A percentile compares a stretch with the other conserved stretches of the same genome.
These are phyloP conservation scores for Brachionus paranguensis DNA, from an alignment of 1,140 invertebrate genomes.

Conservation along the genomic window DNA sequence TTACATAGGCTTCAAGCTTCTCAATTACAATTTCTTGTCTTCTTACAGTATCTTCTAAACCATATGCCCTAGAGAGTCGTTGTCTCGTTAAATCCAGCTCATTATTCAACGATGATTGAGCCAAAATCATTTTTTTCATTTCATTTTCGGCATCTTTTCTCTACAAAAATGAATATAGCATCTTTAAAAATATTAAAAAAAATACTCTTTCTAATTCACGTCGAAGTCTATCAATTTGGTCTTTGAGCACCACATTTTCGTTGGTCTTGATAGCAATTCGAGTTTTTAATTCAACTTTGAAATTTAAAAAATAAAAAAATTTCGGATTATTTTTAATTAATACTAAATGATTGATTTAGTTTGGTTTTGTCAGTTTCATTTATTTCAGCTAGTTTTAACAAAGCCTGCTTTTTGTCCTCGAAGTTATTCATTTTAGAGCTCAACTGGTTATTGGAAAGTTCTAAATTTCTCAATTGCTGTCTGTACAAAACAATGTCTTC, in stretches of 20 bases:
- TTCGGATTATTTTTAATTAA: neutral
- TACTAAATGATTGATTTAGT: conserved; percentile 21
- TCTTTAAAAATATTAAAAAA: neutral
- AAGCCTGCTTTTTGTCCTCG: conserved; percentile 25
- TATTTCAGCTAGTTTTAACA: conserved; percentile 7
- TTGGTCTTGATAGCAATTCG: conserved; percentile 8
- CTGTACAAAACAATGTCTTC: conserved; percentile 4
- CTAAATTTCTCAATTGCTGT: conserved; percentile 18
- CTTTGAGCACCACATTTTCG: conserved; percentile 38
- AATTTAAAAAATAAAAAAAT: neutral
- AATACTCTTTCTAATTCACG: neutral
- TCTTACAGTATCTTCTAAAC: conserved; percentile 36
- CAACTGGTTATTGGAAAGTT: neutral
- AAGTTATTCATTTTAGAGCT: conserved; percentile 17
- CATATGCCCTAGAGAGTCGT: neutral
- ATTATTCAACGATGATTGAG: neutral
- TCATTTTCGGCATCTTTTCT: neutral
- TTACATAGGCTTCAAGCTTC: neutral
- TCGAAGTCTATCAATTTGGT: neutral
- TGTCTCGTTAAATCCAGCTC: conserved; percentile 16
- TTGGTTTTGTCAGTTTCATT: conserved; percentile 32
- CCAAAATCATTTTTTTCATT: neutral
- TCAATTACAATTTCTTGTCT: conserved; percentile 39
- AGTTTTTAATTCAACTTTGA: conserved; percentile 26
- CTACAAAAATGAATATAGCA: neutral